Evolutionary conservation across 2,797 vertebrate genomes (phyloP).

Genomic region (Melanotaenia nigrans): DNA sequence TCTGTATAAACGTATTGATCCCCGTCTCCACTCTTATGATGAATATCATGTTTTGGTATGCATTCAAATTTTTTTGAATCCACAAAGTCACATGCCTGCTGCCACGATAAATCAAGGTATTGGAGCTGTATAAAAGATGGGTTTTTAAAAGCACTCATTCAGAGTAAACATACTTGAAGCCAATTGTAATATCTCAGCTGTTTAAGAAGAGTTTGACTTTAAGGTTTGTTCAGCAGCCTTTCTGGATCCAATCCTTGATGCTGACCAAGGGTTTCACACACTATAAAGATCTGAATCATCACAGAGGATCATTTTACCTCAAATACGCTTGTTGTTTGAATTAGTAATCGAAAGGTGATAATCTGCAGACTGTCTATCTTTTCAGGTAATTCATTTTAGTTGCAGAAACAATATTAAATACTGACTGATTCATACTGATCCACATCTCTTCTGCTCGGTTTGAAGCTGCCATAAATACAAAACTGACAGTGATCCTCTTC

Average conservation of each 20-base stretch:
- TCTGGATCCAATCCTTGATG: background rate
- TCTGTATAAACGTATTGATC: background rate
- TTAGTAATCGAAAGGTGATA: background rate
- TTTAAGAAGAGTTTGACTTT: background rate
- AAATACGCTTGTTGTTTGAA: background rate
- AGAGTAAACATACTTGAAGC: background rate
- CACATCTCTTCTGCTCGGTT: slow-evolving; percentile 11
- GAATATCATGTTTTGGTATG: background rate
- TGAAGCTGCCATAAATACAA: slow-evolving; percentile 21
- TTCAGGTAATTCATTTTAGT: background rate
- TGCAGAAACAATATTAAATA: background rate
- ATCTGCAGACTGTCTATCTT: slow-evolving; percentile 5
- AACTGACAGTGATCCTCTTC: background rate
- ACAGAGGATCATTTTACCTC: background rate
- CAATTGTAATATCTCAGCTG: background rate
- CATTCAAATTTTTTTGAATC: background rate
- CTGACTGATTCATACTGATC: no score
- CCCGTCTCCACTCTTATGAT: background rate
- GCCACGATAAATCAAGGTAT: background rate
- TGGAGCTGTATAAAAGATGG: background rate
- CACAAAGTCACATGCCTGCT: background rate
- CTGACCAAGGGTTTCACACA: background rate
- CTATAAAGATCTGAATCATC: background rate
- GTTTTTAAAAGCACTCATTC: no score
- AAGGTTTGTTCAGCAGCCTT: background rate